Base-by-base conservation (phyloP, 2,797 vertebrate species). In the Onychomys arenicola region DNA sequence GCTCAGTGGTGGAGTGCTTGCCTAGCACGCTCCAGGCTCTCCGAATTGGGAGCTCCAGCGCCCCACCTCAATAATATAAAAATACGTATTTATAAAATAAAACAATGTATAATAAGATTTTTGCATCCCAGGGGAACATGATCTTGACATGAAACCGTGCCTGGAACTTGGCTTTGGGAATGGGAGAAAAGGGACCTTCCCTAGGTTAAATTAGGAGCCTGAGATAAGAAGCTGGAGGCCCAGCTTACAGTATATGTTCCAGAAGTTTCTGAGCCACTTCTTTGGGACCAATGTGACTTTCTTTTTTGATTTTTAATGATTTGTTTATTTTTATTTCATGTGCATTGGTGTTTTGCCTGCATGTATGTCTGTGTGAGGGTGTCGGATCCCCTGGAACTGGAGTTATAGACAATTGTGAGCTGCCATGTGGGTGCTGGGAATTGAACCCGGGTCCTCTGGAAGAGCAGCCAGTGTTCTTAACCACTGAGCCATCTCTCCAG, bases 261-360 rank as follows among this genome's bases (percentile, higher is more conserved):
- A 96, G 90, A 97, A 95, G 43, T 61, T 94, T 97, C 91, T 95
- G 97, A 98, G 96, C 97, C 96, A 97, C 57, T 96, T 65, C 67
- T 95, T 96, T 97, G 96, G 86, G 90, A 90, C 91, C n/a, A 76
- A 23, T 83, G 67, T 92, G 93, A 92, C 76, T 96, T 65, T 84
- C 81, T 46, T 65, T 83, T 83, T 46, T 63, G n/a, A 63, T 84
- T 49, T 67, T 85, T 85, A 46, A 63, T 2, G 19, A 67, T 23
- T 85, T 7, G 11, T 67, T 84, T 85, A 23, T 85, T 49, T 85
- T 67, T n/a, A 67, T 67, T 49, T 85, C 21, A 34, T 7, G 19
- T n/a, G 1, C 29, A 67, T 49, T 85, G 82, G 61, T 67, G 11
- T 49, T 85, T 85, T 85, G 43, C 61, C 43, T 12, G 1, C 83